Percentiles rank a stretch among this genome's conserved stretches.
Conservation (phyloP, 2,113 vertebrate species). For the Nycticorax nycticorax region DNA sequence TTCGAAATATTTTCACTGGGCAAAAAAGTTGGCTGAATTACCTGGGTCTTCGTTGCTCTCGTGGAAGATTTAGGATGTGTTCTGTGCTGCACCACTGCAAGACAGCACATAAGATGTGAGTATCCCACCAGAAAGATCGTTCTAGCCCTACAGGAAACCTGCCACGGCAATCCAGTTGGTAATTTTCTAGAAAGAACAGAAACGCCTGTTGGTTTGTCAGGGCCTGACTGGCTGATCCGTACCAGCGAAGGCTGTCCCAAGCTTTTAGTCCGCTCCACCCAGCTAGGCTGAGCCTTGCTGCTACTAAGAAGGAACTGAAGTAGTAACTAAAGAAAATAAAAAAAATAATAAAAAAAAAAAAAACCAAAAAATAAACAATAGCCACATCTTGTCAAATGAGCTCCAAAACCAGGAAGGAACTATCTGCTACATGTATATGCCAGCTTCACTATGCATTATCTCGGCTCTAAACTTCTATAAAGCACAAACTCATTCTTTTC, state of each 20-base stretch:
- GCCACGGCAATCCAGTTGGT: neutral
- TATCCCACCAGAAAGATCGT: neutral
- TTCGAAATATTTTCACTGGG: neutral
- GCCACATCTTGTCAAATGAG: neutral
- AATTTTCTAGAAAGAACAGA: neutral
- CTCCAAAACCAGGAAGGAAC: neutral
- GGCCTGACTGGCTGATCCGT: neutral
- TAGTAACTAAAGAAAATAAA: too few relatives aligned
- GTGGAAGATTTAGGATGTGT: neutral
- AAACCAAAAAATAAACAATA: too few relatives aligned
- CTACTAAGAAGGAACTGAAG: neutral
- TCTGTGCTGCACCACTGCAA: neutral
- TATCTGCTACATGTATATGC: neutral
- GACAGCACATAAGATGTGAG: rapidly evolving
- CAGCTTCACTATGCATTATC: neutral
- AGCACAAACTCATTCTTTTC: neutral
- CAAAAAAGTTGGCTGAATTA: neutral
- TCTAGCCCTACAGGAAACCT: neutral
- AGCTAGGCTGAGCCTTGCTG: neutral
- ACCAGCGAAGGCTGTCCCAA: neutral
- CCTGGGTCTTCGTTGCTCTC: neutral
- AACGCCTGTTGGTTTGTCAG: neutral
- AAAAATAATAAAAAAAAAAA: too few relatives aligned
- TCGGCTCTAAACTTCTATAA: neutral
- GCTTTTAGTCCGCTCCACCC: neutral